Base-by-base conservation (phyloP, 2,797 vertebrate species). In the Buphagus erythrorhynchus region DNA sequence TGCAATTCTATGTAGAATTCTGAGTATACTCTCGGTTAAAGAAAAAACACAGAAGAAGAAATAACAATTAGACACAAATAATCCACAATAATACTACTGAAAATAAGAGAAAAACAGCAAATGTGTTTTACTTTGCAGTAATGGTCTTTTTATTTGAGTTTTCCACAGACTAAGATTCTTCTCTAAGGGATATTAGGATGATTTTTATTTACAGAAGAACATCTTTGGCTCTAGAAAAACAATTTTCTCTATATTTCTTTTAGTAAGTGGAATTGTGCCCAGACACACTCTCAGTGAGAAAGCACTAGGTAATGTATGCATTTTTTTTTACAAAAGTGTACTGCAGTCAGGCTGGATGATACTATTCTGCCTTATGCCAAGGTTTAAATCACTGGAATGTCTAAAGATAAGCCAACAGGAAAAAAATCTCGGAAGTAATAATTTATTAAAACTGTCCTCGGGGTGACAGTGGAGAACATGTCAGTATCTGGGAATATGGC, bases 131-230 rank as follows among this genome's bases (percentile, higher is more conserved):
- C 51, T 77, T 68, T 3, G 1, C 43, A 54, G 31, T 67, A 77
- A 54, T 19, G 5, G 13, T 73, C 20, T 82, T 93, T 91, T 88
- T 69, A 55, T 75, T 72, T 82, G 28, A 73, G 17, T 79, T 92
- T 94, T 81, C 20, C 61, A 59, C 19, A 36, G 84, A 69, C 62
- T 71, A 36, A 62, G 77, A 54, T 65, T 89, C 20, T 17, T 71
- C 33, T 76, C 5, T 79, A 86, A 81, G n/a, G 57, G 36, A n/a
- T 46, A 52, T 88, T 88, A 73, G 48, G 36, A 90, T 55, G 31
- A 25, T n/a, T 68, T 83, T 74, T 95, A 55, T 89, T 96, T 91
- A 83, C 49, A 55, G 31, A 91, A 62, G 25, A 58, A 67, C 9
- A 8, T 84, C 68, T 86, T 78, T 66, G 62, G 18, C 58, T 92